Evolutionary conservation across 1,140 invertebrate genomes (phyloP).

Genomic region (Achroia grisella): DNA sequence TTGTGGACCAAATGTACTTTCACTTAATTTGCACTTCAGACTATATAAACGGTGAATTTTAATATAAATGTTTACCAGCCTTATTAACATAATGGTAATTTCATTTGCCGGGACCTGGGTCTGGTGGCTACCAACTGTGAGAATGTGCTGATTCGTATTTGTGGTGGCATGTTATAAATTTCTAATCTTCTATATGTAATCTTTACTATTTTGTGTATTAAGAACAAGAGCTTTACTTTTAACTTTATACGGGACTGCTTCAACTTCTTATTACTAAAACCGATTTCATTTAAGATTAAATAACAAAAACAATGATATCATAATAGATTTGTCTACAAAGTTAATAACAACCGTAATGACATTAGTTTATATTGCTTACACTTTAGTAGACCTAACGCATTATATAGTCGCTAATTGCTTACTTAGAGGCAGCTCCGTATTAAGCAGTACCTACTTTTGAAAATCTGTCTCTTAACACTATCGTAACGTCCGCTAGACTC

Average conservation of each 20-base stretch:
- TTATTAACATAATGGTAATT: conserved; percentile 5
- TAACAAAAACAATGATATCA: too few relatives aligned
- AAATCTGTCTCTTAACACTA: conserved; percentile 5
- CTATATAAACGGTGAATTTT: conserved; percentile 5
- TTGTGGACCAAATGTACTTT: conserved; percentile 24
- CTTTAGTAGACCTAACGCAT: too few relatives aligned
- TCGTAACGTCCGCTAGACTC: conserved; percentile 1
- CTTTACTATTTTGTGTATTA: conserved; percentile 11
- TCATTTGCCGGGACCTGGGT: conserved; percentile 24
- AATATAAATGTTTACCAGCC: neutral
- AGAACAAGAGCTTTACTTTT: conserved; percentile 7
- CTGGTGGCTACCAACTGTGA: conserved; percentile 34
- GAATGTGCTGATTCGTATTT: conserved; percentile 33
- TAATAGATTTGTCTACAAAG: too few relatives aligned
- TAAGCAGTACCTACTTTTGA: neutral
- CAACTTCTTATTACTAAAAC: neutral
- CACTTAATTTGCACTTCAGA: conserved; percentile 24
- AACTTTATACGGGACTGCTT: conserved; percentile 5
- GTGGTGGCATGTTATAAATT: conserved; percentile 30
- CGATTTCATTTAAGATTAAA: too few relatives aligned
- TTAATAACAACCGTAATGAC: too few relatives aligned
- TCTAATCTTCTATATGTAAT: conserved; percentile 17
- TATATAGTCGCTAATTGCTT: too few relatives aligned
- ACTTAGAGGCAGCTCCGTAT: conserved; percentile 1
- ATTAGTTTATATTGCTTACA: too few relatives aligned